These are phyloP conservation scores for Meiosimyza platycephala DNA, from an alignment of 2,888 invertebrate genomes.

Conservation along the genomic window DNA sequence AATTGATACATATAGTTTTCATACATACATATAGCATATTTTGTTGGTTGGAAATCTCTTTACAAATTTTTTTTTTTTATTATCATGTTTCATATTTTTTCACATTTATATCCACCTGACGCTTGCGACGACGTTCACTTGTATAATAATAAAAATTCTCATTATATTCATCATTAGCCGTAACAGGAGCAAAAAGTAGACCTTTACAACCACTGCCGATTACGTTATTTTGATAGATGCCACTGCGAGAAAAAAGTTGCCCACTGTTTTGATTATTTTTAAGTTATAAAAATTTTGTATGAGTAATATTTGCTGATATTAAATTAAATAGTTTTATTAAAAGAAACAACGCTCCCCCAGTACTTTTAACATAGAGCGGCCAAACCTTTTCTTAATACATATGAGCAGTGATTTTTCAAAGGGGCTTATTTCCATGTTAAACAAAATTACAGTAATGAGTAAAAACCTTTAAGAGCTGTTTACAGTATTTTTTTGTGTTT, in stretches of 20 bases:
- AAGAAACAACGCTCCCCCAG: too few relatives aligned
- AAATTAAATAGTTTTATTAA: neutral
- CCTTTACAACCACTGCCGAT: slow-evolving; percentile 40
- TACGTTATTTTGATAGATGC: slow-evolving; percentile 46
- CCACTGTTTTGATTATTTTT: neutral
- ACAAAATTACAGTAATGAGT: too few relatives aligned
- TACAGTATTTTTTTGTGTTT: too few relatives aligned
- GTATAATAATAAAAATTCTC: slow-evolving; percentile 50
- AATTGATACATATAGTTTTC: slow-evolving; percentile 11
- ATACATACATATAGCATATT: neutral
- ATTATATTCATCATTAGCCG: slow-evolving; percentile 39
- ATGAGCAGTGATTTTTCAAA: too few relatives aligned
- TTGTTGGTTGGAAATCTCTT: too few relatives aligned
- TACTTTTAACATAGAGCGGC: too few relatives aligned
- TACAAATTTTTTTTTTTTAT: too few relatives aligned
- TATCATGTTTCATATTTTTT: slow-evolving; percentile 52
- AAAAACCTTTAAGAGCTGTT: too few relatives aligned
- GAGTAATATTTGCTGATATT: neutral
- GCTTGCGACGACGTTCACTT: slow-evolving; percentile 52
- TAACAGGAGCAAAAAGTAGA: slow-evolving; percentile 41
- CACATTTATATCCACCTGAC: slow-evolving; percentile 54
- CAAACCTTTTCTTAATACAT: too few relatives aligned
- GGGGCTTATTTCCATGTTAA: too few relatives aligned
- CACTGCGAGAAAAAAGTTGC: slow-evolving; percentile 38
- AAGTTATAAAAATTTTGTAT: neutral